Conservation (phyloP, 2,888 invertebrate genomes). For the Hydrotaea diabolus region DNA sequence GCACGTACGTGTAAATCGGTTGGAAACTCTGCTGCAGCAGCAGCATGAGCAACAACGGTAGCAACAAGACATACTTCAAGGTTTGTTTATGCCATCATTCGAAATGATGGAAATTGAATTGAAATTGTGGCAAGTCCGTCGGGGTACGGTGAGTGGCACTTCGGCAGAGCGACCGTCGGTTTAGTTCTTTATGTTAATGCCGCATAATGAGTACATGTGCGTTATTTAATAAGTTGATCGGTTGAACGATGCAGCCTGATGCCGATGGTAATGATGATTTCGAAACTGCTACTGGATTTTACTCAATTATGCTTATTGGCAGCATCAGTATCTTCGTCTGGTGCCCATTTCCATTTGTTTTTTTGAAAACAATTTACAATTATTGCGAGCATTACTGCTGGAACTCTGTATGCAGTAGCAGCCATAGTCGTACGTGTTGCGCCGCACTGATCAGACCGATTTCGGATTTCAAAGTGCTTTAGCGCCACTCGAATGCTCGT, state of each 20-base stretch:
- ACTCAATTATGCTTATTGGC: conserved; percentile 28
- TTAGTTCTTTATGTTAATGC: conserved; percentile 43
- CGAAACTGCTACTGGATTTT: conserved; percentile 63
- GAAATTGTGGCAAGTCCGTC: conserved; percentile 18
- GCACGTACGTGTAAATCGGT: conserved; percentile 80
- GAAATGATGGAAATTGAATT: conserved; percentile 36
- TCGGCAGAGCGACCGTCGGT: conserved; percentile 24
- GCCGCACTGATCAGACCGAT: neutral
- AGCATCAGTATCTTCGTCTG: neutral
- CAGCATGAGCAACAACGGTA: neutral
- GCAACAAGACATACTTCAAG: conserved; percentile 54
- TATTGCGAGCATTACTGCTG: neutral
- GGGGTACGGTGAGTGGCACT: too few relatives aligned
- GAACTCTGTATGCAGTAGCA: neutral
- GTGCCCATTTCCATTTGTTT: neutral
- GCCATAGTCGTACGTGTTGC: conserved; percentile 1
- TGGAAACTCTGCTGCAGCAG: conserved; percentile 59
- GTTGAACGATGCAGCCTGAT: conserved; percentile 13
- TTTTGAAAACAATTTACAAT: neutral
- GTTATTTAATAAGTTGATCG: conserved; percentile 49
- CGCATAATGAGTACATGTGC: conserved; percentile 49
- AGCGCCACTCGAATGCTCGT: neutral
- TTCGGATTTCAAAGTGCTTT: conserved; percentile 17
- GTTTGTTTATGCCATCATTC: conserved; percentile 32
- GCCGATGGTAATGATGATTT: neutral